phyloP scores from a whole-genome alignment of 2,888 invertebrate species.

The Yponomeuta malinellus region DNA sequence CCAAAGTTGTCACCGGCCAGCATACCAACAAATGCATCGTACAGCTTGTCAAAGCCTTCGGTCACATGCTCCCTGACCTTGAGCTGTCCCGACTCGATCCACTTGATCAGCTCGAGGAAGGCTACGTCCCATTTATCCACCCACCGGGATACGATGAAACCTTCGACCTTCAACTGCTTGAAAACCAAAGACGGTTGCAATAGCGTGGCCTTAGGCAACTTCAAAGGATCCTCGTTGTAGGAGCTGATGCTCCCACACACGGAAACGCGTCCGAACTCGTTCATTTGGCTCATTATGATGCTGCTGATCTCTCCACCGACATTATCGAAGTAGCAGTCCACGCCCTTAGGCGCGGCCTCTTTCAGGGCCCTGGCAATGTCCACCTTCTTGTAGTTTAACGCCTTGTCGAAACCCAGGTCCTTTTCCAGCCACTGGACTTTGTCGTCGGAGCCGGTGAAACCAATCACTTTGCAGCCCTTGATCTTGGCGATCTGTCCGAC shows the following conservation, averaged over 20 bases:
- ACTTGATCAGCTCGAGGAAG: conserved; percentile 65
- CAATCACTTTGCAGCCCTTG: conserved; percentile 78
- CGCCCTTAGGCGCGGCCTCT: conserved; percentile 79
- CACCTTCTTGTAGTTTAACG: conserved; percentile 82
- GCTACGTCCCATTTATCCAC: conserved; percentile 65
- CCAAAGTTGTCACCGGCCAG: conserved; percentile 73
- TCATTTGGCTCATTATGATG: conserved; percentile 72
- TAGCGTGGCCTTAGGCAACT: conserved; percentile 28
- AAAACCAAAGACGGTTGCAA: conserved; percentile 63
- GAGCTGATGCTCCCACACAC: conserved; percentile 20
- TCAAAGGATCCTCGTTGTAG: conserved; percentile 18
- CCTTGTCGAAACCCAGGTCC: conserved; percentile 80
- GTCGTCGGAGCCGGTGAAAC: conserved; percentile 81
- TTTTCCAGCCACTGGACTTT: conserved; percentile 81
- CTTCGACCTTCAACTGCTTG: conserved; percentile 74
- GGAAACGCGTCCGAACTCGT: conserved; percentile 43
- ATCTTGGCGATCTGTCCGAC: conserved; percentile 82
- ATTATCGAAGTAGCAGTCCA: conserved; percentile 87
- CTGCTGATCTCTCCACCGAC: conserved; percentile 78
- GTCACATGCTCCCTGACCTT: conserved; percentile 75
- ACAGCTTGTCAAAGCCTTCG: conserved; percentile 79
- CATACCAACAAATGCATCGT: conserved; percentile 75
- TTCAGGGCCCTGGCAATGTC: conserved; percentile 72
- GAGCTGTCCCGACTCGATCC: conserved; percentile 77
- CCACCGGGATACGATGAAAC: conserved; percentile 67